Evolutionary conservation across 2,888 invertebrate genomes (phyloP).

Genomic region (Drosophila meridionalis): DNA sequence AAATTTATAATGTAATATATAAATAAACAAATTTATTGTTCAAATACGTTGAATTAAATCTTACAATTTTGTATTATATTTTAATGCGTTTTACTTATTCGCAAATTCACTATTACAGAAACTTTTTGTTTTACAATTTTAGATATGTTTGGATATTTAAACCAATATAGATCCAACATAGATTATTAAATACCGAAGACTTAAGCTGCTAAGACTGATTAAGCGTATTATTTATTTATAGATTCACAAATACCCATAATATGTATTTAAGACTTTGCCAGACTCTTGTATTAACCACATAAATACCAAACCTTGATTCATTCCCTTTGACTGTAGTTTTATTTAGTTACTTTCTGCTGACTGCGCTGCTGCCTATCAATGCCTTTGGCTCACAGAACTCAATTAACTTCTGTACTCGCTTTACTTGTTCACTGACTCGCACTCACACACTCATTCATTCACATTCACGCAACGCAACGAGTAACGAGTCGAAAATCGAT

Average conservation of each 20-base stretch:
- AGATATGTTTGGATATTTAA: too few species aligned
- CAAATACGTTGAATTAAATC: too few species aligned
- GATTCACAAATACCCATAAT: background rate
- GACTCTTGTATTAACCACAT: background rate
- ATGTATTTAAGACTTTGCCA: background rate
- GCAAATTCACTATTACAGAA: too few species aligned
- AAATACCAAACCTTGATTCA: background rate
- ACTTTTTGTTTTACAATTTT: too few species aligned
- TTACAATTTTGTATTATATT: too few species aligned
- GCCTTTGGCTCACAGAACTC: slow-evolving; percentile 51
- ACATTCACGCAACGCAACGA: slow-evolving; percentile 29
- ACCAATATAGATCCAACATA: too few species aligned
- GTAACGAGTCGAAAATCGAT: slow-evolving; percentile 68
- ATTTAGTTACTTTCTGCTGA: slow-evolving; percentile 49
- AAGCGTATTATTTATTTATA: too few species aligned
- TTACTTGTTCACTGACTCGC: slow-evolving; percentile 17
- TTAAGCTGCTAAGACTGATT: too few species aligned
- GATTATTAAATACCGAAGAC: too few species aligned
- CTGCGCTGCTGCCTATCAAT: slow-evolving; percentile 27
- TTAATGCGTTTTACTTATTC: too few species aligned
- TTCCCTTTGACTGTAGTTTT: background rate
- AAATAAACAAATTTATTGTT: too few species aligned
- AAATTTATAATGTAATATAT: too few species aligned
- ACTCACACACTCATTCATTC: slow-evolving; percentile 20
- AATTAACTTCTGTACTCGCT: slow-evolving; percentile 61